These are phyloP conservation scores for Ataeniobius toweri DNA, from an alignment of 2,797 vertebrate species.

Conservation along the genomic window DNA sequence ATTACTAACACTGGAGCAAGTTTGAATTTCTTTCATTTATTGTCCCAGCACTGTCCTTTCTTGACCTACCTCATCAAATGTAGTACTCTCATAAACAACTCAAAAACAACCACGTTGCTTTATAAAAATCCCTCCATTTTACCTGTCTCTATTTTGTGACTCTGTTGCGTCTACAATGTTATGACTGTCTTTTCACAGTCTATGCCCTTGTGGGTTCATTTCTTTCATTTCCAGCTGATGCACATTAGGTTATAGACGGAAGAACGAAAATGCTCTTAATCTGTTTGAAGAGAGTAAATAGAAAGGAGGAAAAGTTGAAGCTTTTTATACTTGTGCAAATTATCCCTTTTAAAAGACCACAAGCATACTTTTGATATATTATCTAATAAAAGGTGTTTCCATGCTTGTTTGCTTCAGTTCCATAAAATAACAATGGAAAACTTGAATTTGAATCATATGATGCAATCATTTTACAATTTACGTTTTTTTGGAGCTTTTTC, in stretches of 20 bases:
- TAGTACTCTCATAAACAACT: not conserved
- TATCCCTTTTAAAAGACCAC: not conserved
- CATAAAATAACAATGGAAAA: not conserved
- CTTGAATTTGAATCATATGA: not conserved
- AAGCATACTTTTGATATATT: not conserved
- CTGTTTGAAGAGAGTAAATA: not conserved
- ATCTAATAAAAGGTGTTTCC: not conserved
- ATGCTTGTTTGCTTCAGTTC: not conserved
- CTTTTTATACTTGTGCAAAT: not conserved
- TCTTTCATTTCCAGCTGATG: not conserved
- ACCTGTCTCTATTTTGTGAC: not conserved
- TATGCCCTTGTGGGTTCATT: not conserved
- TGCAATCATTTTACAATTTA: not conserved
- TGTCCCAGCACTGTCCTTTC: not conserved
- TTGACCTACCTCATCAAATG: conserved; percentile 3
- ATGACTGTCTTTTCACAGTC: conserved; percentile 5
- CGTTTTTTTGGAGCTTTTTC: too few species aligned
- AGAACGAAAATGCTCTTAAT: not conserved
- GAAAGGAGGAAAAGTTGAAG: too few species aligned
- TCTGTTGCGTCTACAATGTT: not conserved
- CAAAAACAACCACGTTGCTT: not conserved
- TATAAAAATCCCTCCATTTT: not conserved
- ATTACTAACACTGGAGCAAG: not conserved
- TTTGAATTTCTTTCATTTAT: not conserved
- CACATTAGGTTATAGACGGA: not conserved